Evolutionary conservation across 2,113 vertebrate genomes (phyloP).

Genomic region (Dicaeum eximium): DNA sequence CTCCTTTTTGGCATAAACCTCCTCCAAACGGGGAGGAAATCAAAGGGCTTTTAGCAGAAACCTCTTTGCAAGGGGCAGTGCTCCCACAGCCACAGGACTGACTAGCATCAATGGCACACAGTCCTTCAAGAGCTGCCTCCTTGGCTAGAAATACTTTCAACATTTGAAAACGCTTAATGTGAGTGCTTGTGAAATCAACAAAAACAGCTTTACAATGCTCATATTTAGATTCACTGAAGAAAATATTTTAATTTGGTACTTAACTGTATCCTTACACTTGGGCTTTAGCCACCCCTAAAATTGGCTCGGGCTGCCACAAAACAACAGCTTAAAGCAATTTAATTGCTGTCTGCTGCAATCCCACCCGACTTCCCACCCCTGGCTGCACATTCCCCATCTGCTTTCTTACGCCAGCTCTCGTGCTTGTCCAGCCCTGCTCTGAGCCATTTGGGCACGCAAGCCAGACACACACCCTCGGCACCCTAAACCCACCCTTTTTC

Average conservation of each 20-base stretch:
- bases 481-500: not conserved
- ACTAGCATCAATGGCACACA: not conserved
- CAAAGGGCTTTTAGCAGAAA: not conserved
- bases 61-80: not conserved
- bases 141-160: not conserved
- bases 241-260: not conserved
- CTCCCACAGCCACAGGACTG: not conserved
- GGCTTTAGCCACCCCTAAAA: not conserved
- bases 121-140: not conserved
- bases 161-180: not conserved
- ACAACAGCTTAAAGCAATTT: slow-evolving; percentile 34
- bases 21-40: not conserved
- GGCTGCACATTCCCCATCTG: not conserved
- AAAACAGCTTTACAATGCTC: not conserved
- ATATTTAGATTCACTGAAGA: not conserved
- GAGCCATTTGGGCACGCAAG: not conserved
- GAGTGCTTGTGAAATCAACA: not conserved
- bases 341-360: slow-evolving; percentile 13
- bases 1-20: not conserved
- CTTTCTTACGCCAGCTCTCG: not conserved
- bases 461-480: not conserved
- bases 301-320: slow-evolving; percentile 11
- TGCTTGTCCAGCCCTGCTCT: not conserved
- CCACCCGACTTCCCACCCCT: not conserved
- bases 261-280: not conserved